phyloP scores from a whole-genome alignment of 2,113 vertebrate genomes.

The Nesospiza acunhae region DNA sequence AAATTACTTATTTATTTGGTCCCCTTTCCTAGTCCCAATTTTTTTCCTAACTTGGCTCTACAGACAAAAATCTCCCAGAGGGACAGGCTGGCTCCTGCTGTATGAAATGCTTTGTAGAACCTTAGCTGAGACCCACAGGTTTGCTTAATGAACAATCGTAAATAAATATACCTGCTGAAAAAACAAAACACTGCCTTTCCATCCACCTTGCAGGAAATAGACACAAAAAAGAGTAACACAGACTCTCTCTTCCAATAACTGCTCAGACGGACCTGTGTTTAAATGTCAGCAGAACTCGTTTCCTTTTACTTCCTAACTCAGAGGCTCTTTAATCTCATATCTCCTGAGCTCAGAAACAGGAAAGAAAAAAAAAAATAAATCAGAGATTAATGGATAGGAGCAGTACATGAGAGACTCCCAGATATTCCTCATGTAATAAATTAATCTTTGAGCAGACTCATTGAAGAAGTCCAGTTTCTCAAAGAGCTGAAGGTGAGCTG shows the following conservation, averaged over 20 bases:
- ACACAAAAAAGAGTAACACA: not conserved
- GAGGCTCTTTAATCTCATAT: not conserved
- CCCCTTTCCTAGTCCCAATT: not conserved
- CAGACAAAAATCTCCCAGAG: not conserved
- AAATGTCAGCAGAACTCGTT: not conserved
- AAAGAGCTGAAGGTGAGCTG: not conserved
- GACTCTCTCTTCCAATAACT: not conserved
- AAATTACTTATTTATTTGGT: not conserved
- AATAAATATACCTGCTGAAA: not conserved
- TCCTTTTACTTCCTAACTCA: constrained; percentile 2
- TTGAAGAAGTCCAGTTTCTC: not conserved
- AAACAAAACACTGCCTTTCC: not conserved
- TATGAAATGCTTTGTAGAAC: not conserved
- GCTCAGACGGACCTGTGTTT: not conserved
- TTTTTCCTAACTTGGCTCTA: not conserved
- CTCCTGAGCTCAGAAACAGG: not conserved
- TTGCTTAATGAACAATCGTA: not conserved
- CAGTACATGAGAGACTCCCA: not conserved
- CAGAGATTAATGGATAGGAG: not conserved
- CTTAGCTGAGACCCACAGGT: not conserved
- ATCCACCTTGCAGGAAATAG: not conserved
- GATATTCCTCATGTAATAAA: not conserved
- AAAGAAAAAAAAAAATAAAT: constrained; percentile 11
- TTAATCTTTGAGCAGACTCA: not conserved
- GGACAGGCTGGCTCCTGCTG: not conserved